Percentiles rank a stretch among this genome's conserved stretches.
Evolutionary conservation across 1,140 invertebrate genomes (phyloP).

Genomic region (Tribolium madens): DNA sequence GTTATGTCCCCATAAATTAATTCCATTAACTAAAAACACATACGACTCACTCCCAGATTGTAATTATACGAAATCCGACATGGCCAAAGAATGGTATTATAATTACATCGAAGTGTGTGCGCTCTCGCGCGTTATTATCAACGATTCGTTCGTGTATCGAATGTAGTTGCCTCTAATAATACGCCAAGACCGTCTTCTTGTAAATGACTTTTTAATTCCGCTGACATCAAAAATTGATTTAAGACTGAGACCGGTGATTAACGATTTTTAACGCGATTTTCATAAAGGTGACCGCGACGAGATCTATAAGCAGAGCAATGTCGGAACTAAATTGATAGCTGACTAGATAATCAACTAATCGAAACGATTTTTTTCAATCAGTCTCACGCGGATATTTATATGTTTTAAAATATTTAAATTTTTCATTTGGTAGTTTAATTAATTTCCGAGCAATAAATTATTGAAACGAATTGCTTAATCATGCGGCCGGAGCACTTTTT

Average conservation of each 20-base stretch:
- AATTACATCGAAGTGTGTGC: neutral
- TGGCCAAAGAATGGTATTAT: slow-evolving; percentile 28
- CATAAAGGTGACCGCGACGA: neutral
- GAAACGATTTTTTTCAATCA: too few relatives aligned
- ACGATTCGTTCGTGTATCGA: slow-evolving; percentile 22
- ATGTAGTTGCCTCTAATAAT: slow-evolving; percentile 32
- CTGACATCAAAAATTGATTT: slow-evolving; percentile 39
- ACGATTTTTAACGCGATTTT: slow-evolving; percentile 25
- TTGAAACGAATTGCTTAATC: slow-evolving; percentile 33
- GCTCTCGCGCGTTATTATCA: neutral
- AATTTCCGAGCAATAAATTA: slow-evolving; percentile 19
- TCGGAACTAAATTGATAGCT: slow-evolving; percentile 19
- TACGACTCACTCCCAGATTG: neutral
- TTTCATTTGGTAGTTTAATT: slow-evolving; percentile 19
- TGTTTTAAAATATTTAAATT: slow-evolving; percentile 10
- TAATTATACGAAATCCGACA: slow-evolving; percentile 25
- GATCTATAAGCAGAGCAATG: neutral
- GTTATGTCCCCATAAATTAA: slow-evolving; percentile 36
- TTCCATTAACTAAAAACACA: slow-evolving; percentile 29
- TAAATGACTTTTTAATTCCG: slow-evolving; percentile 37
- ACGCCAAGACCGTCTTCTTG: slow-evolving; percentile 29
- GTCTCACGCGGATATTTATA: too few relatives aligned
- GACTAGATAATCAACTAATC: neutral
- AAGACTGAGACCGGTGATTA: slow-evolving; percentile 13
- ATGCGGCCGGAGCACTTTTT: slow-evolving; percentile 10